These are phyloP conservation scores for Stichopus chloronotus DNA, from an alignment of 35 echinoderm and acorn worm species.

Conservation along the genomic window DNA sequence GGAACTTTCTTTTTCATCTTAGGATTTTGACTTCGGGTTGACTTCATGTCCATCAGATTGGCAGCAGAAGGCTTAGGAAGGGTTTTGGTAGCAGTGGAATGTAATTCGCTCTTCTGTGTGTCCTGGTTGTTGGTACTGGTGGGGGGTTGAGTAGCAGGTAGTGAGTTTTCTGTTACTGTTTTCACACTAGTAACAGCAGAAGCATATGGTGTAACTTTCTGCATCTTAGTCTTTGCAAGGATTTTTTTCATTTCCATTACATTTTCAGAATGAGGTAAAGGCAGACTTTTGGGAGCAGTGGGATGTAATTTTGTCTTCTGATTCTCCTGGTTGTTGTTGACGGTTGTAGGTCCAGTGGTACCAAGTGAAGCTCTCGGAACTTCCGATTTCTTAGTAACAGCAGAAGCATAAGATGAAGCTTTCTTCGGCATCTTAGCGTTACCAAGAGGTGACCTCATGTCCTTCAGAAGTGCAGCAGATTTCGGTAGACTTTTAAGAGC, in stretches of 20 bases:
- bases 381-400: background rate
- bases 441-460: background rate
- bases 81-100: background rate
- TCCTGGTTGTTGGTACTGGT: background rate
- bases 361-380: background rate
- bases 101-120: background rate
- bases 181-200: background rate
- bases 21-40: background rate
- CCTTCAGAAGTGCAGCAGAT: background rate
- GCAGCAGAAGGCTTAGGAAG: too few relatives aligned
- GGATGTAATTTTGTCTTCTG: background rate
- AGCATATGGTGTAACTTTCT: background rate
- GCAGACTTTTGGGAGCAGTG: background rate
- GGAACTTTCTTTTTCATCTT: background rate
- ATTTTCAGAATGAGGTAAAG: background rate
- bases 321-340: background rate
- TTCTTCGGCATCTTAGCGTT: background rate
- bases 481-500: background rate
- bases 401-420: background rate
- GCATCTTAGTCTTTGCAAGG: background rate
- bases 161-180: background rate
- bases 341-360: background rate
- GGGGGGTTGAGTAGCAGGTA: background rate
- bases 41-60: background rate
- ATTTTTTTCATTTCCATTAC: background rate